phyloP scores from a whole-genome alignment of 2,113 vertebrate species.

The Nannospalax galili region DNA sequence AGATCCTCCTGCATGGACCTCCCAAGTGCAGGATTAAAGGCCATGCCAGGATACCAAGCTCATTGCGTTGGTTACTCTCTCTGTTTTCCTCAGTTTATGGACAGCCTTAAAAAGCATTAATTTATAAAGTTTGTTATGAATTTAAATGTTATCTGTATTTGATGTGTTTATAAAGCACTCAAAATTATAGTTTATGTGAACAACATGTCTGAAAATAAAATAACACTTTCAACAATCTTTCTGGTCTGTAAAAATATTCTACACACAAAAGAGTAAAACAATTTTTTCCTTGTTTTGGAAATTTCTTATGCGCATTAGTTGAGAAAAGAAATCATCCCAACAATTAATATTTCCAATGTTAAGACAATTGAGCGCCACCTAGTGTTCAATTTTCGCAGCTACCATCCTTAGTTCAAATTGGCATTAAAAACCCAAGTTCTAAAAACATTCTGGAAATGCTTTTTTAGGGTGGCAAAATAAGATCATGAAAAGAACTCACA shows the following conservation, averaged over 20 bases:
- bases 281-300: conserved; percentile 72
- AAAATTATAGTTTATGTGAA: conserved; percentile 77
- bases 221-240: conserved; percentile 80
- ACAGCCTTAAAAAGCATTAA: conserved; percentile 72
- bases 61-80: conserved; percentile 27
- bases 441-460: conserved; percentile 77
- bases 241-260: conserved; percentile 85
- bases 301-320: conserved; percentile 56
- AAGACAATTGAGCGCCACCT: conserved; percentile 76
- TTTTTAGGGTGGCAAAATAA: conserved; percentile 75
- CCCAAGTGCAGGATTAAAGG: background rate
- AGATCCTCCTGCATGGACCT: background rate
- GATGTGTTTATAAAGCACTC: conserved; percentile 75
- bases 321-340: conserved; percentile 29
- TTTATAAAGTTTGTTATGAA: conserved; percentile 71
- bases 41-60: background rate
- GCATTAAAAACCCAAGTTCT: conserved; percentile 61
- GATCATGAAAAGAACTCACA: conserved; percentile 76
- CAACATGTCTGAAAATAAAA: conserved; percentile 81
- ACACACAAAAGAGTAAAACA: conserved; percentile 68
- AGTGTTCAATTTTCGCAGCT: conserved; percentile 72
- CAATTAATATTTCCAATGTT: conserved; percentile 49
- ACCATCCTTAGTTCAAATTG: conserved; percentile 48
- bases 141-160: conserved; percentile 75
- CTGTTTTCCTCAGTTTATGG: conserved; percentile 55